These are phyloP conservation scores for Proterorhinus semilunaris DNA, from an alignment of 2,113 vertebrate genomes.

Conservation along the genomic window DNA sequence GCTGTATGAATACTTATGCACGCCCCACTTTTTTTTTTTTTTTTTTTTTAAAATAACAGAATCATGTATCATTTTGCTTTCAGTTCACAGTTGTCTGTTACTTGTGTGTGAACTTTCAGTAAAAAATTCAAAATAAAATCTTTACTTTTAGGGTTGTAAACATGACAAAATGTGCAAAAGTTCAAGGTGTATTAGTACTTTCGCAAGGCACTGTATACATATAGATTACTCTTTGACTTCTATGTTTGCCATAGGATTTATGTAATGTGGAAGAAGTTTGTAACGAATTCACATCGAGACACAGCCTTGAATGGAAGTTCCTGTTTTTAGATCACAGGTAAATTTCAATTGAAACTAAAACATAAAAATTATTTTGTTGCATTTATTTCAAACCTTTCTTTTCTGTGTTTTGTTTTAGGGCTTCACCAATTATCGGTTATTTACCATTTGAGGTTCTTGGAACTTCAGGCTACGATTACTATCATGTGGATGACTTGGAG, in stretches of 20 bases:
- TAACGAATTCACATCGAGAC: constrained; percentile 82
- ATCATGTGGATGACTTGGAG: constrained; percentile 88
- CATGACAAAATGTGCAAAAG: too few relatives aligned
- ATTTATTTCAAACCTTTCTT: constrained; percentile 32
- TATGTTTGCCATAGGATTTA: constrained; percentile 75
- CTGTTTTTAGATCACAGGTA: constrained; percentile 86
- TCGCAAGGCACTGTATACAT: too few relatives aligned
- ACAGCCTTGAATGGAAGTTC: constrained; percentile 87
- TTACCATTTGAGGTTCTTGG: constrained; percentile 90
- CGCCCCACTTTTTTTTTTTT: too few relatives aligned
- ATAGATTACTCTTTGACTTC: too few relatives aligned
- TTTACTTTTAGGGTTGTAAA: too few relatives aligned
- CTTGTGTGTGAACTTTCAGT: too few relatives aligned
- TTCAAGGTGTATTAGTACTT: too few relatives aligned
- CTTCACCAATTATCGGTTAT: constrained; percentile 86
- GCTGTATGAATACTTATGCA: too few relatives aligned
- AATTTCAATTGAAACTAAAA: constrained; percentile 22
- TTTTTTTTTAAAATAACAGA: too few relatives aligned
- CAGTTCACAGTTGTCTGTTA: too few relatives aligned
- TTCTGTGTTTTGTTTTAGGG: constrained; percentile 70
- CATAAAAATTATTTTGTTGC: background rate
- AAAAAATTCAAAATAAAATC: too few relatives aligned
- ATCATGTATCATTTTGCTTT: too few relatives aligned
- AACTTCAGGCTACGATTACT: constrained; percentile 89
- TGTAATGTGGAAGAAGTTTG: constrained; percentile 76